phyloP scores from a whole-genome alignment of 1,140 invertebrate species.

The Drosophila tristis region DNA sequence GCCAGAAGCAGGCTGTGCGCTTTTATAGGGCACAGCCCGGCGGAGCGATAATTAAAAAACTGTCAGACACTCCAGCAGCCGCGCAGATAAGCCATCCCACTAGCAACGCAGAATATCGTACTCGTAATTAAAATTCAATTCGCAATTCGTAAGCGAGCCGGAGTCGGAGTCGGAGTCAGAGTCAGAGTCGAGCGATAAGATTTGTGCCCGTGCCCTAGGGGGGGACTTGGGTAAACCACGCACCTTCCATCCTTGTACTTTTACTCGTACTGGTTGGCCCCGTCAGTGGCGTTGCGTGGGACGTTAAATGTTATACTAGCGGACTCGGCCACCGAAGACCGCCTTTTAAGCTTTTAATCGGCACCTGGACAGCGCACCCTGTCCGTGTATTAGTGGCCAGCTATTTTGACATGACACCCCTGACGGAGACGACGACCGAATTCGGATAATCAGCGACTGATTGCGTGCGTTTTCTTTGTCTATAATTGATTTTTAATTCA shows the following conservation, averaged over 20 bases:
- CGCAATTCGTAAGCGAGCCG: not conserved
- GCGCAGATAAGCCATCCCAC: slow-evolving; percentile 55
- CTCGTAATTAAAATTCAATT: slow-evolving; percentile 59
- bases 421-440: not conserved
- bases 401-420: slow-evolving; percentile 28
- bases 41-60: slow-evolving; percentile 64
- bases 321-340: slow-evolving; percentile 27
- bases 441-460: slow-evolving; percentile 47
- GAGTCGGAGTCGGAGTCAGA: not conserved
- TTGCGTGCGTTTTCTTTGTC: slow-evolving; percentile 19
- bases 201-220: slow-evolving; percentile 1
- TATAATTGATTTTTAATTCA: slow-evolving; percentile 66
- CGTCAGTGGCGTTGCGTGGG: slow-evolving; percentile 16
- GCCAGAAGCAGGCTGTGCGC: slow-evolving; percentile 20
- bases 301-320: slow-evolving; percentile 41
- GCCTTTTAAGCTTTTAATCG: slow-evolving; percentile 37
- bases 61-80: slow-evolving; percentile 25
- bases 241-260: slow-evolving; percentile 41
- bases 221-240: slow-evolving; percentile 16
- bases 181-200: slow-evolving; percentile 29
- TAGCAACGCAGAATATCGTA: slow-evolving; percentile 39
- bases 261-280: slow-evolving; percentile 13
- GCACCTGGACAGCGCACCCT: slow-evolving; percentile 24
- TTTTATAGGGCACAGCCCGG: slow-evolving; percentile 32
- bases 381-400: not conserved